Conservation (phyloP, 92 coral and sea anemone genomes). For the Zoanthus sansibaricus region DNA sequence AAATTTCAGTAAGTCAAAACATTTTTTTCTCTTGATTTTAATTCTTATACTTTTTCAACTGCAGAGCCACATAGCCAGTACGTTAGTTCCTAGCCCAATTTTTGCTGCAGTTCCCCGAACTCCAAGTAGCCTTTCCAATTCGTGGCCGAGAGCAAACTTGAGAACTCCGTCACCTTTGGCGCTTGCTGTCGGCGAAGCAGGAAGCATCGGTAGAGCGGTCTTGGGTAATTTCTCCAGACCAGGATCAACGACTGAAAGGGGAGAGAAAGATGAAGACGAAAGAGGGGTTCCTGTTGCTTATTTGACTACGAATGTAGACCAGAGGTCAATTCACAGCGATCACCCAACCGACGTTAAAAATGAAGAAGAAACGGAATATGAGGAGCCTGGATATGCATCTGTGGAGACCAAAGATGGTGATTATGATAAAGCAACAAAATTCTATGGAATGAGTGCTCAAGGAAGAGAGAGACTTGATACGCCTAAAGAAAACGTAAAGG, state of each 20-base stretch:
- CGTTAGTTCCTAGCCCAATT: constrained; percentile 89
- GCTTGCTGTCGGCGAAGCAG: constrained; percentile 86
- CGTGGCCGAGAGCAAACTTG: constrained; percentile 80
- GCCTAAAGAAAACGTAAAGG: constrained; percentile 11
- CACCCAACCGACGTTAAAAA: neutral
- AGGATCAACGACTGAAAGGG: constrained; percentile 32
- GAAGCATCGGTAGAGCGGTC: constrained; percentile 83
- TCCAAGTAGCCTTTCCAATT: constrained; percentile 75
- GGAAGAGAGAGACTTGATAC: constrained; percentile 25
- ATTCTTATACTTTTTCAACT: neutral
- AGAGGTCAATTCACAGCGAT: constrained; percentile 25
- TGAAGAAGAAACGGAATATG: constrained; percentile 42
- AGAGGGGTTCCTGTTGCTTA: constrained; percentile 23
- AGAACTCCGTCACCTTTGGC: constrained; percentile 79
- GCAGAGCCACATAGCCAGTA: constrained; percentile 91
- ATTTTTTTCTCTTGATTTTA: neutral
- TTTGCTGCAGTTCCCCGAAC: constrained; percentile 97
- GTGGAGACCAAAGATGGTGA: constrained; percentile 50
- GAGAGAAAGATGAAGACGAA: neutral
- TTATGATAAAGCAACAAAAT: constrained; percentile 76
- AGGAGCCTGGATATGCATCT: constrained; percentile 70
- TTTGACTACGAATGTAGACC: constrained; percentile 19
- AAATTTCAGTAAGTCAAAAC: neutral
- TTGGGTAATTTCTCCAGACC: constrained; percentile 70
- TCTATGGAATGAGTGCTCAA: constrained; percentile 39